Evolutionary conservation across 2,888 invertebrate genomes (phyloP), one percentile per base, ranked within the genome.

Genomic region (Phania funesta): DNA sequence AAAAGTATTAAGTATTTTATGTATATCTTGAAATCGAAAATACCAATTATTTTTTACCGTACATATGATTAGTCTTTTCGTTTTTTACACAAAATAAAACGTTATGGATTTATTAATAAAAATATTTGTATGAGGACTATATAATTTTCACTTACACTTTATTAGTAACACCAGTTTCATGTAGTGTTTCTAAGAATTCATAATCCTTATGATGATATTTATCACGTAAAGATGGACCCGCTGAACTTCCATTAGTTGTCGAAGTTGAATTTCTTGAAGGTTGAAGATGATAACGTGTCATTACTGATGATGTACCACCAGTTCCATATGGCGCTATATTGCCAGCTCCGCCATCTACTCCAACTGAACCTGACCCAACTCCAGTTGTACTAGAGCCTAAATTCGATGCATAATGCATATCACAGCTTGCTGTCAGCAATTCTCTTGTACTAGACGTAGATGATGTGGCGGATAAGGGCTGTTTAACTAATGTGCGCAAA

Each of bases 61-160:
- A n/a, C n/a, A n/a, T n/a, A n/a, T n/a, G n/a, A n/a, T n/a, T n/a
- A n/a, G n/a, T n/a, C n/a, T n/a, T n/a, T n/a, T n/a, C n/a, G n/a
- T n/a, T n/a, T n/a, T n/a, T n/a, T n/a, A n/a, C n/a, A n/a, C n/a
- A n/a, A n/a, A n/a, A n/a, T n/a, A n/a, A n/a, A n/a, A n/a, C n/a
- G n/a, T n/a, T n/a, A n/a, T n/a, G n/a, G n/a, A n/a, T n/a, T n/a
- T n/a, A n/a, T n/a, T n/a, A n/a, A n/a, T n/a, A n/a, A n/a, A n/a
- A n/a, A n/a, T n/a, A n/a, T n/a, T n/a, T n/a, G n/a, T n/a, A n/a
- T n/a, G n/a, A n/a, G n/a, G n/a, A n/a, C n/a, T n/a, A n/a, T n/a
- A n/a, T n/a, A n/a, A n/a, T n/a, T n/a, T n/a, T n/a, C 2, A 84
- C 89, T 87, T 87, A 90, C 90, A 90, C 90, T 87, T 90, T 89